Conservation (phyloP, 2,113 vertebrate genomes). For the Ctenomys sociabilis region DNA sequence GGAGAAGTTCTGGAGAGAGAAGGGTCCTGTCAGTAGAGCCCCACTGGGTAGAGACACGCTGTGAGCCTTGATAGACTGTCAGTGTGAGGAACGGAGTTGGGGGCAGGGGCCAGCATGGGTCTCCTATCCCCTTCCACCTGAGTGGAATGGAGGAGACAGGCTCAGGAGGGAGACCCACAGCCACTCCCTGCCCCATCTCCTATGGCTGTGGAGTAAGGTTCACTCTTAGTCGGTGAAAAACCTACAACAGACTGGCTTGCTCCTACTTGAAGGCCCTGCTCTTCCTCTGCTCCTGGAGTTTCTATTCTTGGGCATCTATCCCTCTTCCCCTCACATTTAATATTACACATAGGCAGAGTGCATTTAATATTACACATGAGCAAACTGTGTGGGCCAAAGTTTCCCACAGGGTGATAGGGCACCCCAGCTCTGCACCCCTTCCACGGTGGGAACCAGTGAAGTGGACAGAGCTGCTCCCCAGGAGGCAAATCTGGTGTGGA, state of each 20-base stretch:
- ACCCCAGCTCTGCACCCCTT: too few species aligned
- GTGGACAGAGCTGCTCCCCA: not conserved
- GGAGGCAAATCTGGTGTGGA: not conserved
- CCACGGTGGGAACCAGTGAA: not conserved
- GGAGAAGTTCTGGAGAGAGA: constrained; percentile 15
- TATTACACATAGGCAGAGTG: not conserved
- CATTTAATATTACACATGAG: not conserved
- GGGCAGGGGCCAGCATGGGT: not conserved
- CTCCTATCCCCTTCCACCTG: too few species aligned
- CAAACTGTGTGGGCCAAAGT: not conserved
- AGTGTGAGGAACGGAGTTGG: not conserved
- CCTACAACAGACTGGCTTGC: not conserved
- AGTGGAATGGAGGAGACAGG: not conserved
- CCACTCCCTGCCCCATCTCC: fast-evolving
- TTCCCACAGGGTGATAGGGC: not conserved
- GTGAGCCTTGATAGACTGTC: fast-evolving
- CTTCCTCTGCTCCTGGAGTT: not conserved
- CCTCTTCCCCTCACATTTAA: not conserved
- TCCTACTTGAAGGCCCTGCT: not conserved
- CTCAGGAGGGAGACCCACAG: not conserved
- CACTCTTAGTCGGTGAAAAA: not conserved
- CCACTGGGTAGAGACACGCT: not conserved
- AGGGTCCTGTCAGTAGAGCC: constrained; percentile 51
- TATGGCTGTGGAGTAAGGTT: not conserved
- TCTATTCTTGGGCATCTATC: not conserved